phyloP scores from a whole-genome alignment of 2,797 vertebrate genomes.

The Sebastes itinus region DNA sequence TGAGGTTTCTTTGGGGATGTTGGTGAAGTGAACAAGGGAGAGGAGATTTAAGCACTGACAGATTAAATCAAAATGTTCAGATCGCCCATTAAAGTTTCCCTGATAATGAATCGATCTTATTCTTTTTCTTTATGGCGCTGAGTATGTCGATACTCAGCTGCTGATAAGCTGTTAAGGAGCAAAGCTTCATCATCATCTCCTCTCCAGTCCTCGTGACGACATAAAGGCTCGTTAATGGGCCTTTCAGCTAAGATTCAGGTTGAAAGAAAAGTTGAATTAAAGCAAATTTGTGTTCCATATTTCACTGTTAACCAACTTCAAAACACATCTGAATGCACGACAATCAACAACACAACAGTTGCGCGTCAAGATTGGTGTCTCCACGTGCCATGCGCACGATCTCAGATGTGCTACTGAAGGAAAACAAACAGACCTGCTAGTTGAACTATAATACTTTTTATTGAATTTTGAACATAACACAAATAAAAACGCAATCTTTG shows the following conservation, averaged over 20 bases:
- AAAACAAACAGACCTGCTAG: not conserved
- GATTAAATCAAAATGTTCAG: slow-evolving; percentile 49
- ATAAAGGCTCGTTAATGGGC: not conserved
- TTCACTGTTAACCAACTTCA: not conserved
- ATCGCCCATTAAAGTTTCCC: not conserved
- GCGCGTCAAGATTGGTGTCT: not conserved
- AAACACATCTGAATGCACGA: not conserved
- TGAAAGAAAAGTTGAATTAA: not conserved
- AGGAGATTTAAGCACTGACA: not conserved
- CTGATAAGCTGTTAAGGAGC: not conserved
- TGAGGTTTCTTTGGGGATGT: not conserved
- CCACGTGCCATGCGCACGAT: not conserved
- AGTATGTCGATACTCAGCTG: slow-evolving; percentile 18
- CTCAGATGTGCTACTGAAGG: not conserved
- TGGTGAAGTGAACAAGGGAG: not conserved
- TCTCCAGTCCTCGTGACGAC: slow-evolving; percentile 5
- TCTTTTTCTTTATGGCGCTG: not conserved
- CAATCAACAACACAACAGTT: not conserved
- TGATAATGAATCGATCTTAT: slow-evolving; percentile 2
- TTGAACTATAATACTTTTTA: too few relatives aligned
- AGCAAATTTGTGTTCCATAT: not conserved
- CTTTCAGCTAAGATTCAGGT: too few relatives aligned
- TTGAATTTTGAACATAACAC: too few relatives aligned
- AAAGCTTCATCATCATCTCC: not conserved
- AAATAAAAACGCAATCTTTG: too few relatives aligned